Evolutionary conservation across 2,888 invertebrate species (phyloP).

Genomic region (Luffia ferchaultella): DNA sequence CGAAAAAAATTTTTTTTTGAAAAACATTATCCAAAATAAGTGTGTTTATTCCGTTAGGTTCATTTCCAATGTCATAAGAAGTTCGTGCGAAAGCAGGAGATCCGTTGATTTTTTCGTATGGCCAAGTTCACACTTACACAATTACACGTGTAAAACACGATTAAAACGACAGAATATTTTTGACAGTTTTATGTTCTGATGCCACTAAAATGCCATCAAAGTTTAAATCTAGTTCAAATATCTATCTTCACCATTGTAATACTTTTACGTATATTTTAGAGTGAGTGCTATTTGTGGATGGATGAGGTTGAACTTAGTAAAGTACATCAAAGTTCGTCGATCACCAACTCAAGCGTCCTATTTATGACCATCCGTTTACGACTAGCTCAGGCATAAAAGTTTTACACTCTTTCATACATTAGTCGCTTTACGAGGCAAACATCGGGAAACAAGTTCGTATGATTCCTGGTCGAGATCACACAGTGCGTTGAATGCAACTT

Average conservation of each 20-base stretch:
- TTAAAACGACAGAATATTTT: not conserved
- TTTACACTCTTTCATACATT: conserved; percentile 25
- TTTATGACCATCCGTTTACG: conserved; percentile 26
- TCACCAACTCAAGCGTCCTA: not conserved
- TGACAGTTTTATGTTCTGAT: too few relatives aligned
- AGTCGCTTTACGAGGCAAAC: conserved; percentile 4
- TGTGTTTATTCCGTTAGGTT: too few relatives aligned
- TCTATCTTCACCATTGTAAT: not conserved
- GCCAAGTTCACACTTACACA: too few relatives aligned
- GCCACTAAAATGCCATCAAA: too few relatives aligned
- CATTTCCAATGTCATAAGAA: too few relatives aligned
- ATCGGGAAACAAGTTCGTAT: not conserved
- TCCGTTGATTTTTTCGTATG: too few relatives aligned
- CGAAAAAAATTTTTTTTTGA: too few relatives aligned
- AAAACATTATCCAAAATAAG: too few relatives aligned
- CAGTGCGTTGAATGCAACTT: not conserved
- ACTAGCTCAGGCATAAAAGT: conserved; percentile 31
- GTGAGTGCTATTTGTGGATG: not conserved
- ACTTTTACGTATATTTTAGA: not conserved
- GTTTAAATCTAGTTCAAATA: not conserved
- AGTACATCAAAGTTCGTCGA: not conserved
- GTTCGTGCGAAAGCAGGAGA: too few relatives aligned
- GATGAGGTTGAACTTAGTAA: not conserved
- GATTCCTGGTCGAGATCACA: not conserved
- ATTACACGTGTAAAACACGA: too few relatives aligned